These are phyloP conservation scores for Plectropomus leopardus DNA, from an alignment of 2,113 vertebrate genomes.

Conservation along the genomic window DNA sequence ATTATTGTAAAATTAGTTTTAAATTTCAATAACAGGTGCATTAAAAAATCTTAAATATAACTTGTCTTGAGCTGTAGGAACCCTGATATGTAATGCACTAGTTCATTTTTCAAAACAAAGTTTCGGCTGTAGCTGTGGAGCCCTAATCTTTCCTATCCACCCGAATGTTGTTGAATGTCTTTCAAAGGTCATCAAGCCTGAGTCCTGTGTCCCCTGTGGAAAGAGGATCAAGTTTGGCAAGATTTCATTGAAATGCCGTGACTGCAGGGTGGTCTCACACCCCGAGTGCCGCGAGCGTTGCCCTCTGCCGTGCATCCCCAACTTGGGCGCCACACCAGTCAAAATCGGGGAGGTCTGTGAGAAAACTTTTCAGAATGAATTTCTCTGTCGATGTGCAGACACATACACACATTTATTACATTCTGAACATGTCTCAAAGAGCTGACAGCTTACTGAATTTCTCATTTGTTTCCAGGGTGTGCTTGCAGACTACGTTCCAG, in stretches of 20 bases:
- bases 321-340: slow-evolving; percentile 88
- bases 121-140: background rate
- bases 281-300: slow-evolving; percentile 96
- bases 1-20: too few species aligned
- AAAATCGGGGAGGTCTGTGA: slow-evolving; percentile 90
- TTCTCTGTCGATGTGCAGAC: background rate
- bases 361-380: background rate
- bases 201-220: slow-evolving; percentile 96
- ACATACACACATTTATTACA: background rate
- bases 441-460: background rate
- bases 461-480: slow-evolving; percentile 84
- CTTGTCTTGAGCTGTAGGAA: too few species aligned
- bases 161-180: background rate
- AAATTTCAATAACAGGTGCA: too few species aligned
- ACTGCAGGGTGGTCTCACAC: slow-evolving; percentile 94
- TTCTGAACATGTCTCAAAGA: background rate
- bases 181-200: slow-evolving; percentile 95
- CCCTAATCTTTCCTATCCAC: background rate
- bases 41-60: too few species aligned
- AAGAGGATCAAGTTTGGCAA: slow-evolving; percentile 99
- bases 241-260: slow-evolving; percentile 93
- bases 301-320: slow-evolving; percentile 95
- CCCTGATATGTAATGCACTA: background rate
- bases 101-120: background rate
- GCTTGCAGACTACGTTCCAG: slow-evolving; percentile 91